Evolutionary conservation across 30 jellyfish, hydroid and myxozoan species (phyloP).

Genomic region (Hydractinia echinata): DNA sequence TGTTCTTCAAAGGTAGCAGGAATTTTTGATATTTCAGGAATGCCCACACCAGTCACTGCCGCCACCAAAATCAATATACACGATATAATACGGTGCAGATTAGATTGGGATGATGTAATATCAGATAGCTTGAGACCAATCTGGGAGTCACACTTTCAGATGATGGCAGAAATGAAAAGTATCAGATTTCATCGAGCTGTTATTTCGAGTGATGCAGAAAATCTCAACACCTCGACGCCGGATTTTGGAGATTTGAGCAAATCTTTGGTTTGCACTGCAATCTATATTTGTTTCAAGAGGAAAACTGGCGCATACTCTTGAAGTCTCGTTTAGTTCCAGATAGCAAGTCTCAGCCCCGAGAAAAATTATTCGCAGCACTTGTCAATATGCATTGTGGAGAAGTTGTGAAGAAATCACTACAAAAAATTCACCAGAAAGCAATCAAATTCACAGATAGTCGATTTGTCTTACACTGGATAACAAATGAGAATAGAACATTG

Average conservation of each 20-base stretch:
- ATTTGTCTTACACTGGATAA: slow-evolving; percentile 21
- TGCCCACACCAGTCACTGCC: no score
- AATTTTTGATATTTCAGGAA: no score
- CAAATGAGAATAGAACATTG: slow-evolving; percentile 9
- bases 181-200: neutral
- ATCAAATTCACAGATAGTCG: slow-evolving; percentile 20
- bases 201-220: neutral
- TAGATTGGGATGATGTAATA: slow-evolving; percentile 3
- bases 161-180: neutral
- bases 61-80: no score
- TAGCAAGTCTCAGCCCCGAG: slow-evolving; percentile 18
- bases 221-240: neutral
- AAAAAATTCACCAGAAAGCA: neutral
- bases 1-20: no score
- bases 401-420: slow-evolving; percentile 19
- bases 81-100: no score
- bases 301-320: slow-evolving; percentile 3
- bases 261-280: neutral
- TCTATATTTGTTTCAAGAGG: no score
- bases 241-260: neutral
- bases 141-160: neutral
- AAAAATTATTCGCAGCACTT: neutral
- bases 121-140: slow-evolving; percentile 2
- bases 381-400: slow-evolving; percentile 19
- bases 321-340: slow-evolving; percentile 5